Evolutionary conservation across 1,140 invertebrate species (phyloP), one percentile per base, ranked within the genome.

Genomic region (Octopus sinensis): DNA sequence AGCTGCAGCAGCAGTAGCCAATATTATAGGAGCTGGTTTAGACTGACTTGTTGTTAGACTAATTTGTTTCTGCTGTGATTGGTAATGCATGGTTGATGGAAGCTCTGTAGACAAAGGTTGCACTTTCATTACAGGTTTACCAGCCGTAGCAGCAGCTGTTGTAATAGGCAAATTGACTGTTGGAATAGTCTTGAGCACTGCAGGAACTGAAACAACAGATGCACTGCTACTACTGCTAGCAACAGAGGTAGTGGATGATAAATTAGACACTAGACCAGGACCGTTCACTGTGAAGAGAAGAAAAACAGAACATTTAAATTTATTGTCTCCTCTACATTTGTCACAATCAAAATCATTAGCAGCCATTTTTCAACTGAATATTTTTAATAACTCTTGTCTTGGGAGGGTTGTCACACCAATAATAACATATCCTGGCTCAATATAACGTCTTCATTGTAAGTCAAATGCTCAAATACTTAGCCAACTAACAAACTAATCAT

Each of bases 81-180:
- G 53, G 80, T 81, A 17, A 81, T 81, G 51, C 75, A 54, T 83
- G 68, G 77, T 68, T 54, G 68, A 53, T 52, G 83, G 75, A 78
- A 85, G 56, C 12, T 85, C 82, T 53, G 84, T 82, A 76, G 86
- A 82, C 56, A 90, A 80, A 17, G 89, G 89, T 13, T 86, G 85
- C 13, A 90, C 89, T 68, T 86, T 84, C 82, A 89, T 86, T 10
- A 90, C 84, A 62, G 89, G 89, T 84, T 88, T 90, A n/a, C 78
- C 77, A 54, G 75, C 75, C 6, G 84, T 77, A n/a, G 82, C 79
- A 62, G 78, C 52, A 62, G 77, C 53, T 53, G 79, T 54, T 30
- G 80, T 77, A 23, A 82, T 78, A 30, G 88, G 86, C 17, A 86
- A 82, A 71, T 86, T 86, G 30, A 86, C 82, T 53, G 80, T 43